Percentiles rank a stretch among this genome's conserved stretches.
Conservation (phyloP, 2,113 vertebrate species). For the Sylvia atricapilla region DNA sequence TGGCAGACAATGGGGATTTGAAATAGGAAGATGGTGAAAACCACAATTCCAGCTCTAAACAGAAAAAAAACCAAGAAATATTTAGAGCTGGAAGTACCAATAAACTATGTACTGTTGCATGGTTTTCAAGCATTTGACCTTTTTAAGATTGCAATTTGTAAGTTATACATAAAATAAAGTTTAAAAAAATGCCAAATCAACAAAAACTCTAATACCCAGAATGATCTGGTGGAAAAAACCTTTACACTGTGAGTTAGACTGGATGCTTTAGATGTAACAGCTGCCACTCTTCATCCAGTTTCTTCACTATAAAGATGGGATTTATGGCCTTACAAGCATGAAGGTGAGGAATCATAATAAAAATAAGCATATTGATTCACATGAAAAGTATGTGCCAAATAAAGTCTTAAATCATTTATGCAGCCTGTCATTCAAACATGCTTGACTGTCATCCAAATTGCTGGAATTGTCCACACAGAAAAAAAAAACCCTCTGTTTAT, state of each 20-base stretch:
- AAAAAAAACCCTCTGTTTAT: neutral
- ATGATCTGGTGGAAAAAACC: neutral
- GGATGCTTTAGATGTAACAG: neutral
- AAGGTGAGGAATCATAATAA: slow-evolving; percentile 28
- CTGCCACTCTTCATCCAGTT: neutral
- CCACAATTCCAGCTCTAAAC: neutral
- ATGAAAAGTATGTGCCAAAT: slow-evolving; percentile 33
- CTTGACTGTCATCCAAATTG: slow-evolving; percentile 37
- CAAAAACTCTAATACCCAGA: neutral
- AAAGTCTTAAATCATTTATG: slow-evolving; percentile 41
- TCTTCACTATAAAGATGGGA: neutral
- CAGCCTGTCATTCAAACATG: slow-evolving; percentile 29
- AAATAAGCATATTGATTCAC: slow-evolving; percentile 38
- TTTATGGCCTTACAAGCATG: neutral
- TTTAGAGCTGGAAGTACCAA: neutral
- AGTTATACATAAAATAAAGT: neutral
- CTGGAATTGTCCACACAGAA: neutral
- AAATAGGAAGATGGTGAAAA: neutral
- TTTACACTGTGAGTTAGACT: neutral
- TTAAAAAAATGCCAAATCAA: neutral
- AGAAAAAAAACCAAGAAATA: neutral
- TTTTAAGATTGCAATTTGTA: neutral
- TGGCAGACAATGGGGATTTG: neutral
- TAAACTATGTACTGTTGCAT: neutral
- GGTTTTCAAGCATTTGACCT: neutral